Percentiles rank a stretch among this genome's conserved stretches.
These are phyloP conservation scores for Apis dorsata DNA, from an alignment of 1,140 invertebrate species.

Conservation along the genomic window DNA sequence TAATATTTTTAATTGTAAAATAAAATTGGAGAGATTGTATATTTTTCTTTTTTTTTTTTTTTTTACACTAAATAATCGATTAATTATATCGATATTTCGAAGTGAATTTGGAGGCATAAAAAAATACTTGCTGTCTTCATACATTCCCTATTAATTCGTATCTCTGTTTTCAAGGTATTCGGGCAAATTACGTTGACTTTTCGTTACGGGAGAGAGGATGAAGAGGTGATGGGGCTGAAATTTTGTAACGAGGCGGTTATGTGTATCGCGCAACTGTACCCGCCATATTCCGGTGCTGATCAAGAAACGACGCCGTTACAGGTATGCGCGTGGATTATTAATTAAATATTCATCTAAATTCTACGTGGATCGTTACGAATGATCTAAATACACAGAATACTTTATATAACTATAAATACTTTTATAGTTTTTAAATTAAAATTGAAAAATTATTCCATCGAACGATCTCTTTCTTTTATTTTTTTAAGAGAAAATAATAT, in stretches of 20 bases:
- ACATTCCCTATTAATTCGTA: not conserved
- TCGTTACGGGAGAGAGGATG: constrained; percentile 94
- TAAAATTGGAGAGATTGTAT: too few relatives aligned
- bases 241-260: constrained; percentile 95
- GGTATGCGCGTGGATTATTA: constrained; percentile 81
- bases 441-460: too few relatives aligned
- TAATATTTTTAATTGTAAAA: too few relatives aligned
- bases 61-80: too few relatives aligned
- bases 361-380: not conserved
- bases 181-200: constrained; percentile 93
- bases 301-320: constrained; percentile 87
- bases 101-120: too few relatives aligned
- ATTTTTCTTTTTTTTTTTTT: too few relatives aligned
- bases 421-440: too few relatives aligned
- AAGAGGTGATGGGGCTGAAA: constrained; percentile 95
- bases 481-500: too few relatives aligned
- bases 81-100: too few relatives aligned
- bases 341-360: not conserved
- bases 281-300: constrained; percentile 81
- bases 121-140: too few relatives aligned
- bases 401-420: too few relatives aligned
- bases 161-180: constrained; percentile 82
- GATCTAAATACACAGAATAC: not conserved
- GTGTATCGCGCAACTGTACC: constrained; percentile 91
- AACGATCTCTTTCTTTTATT: too few relatives aligned